Evolutionary conservation across 2,113 vertebrate species (phyloP).

Genomic region (Callocephalon fimbriatum): DNA sequence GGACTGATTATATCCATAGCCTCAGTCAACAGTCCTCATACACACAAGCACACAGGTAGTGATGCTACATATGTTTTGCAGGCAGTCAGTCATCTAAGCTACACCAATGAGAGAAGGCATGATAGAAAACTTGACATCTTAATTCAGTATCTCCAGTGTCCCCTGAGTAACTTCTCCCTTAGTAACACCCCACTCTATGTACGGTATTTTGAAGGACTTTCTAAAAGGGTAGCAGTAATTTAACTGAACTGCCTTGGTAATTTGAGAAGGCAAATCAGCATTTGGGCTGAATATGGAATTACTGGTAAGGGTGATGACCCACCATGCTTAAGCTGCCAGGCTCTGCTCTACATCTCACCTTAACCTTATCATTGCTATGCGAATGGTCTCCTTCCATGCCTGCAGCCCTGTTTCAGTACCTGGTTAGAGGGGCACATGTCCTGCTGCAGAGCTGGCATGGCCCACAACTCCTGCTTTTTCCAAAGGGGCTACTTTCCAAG

Average conservation of each 20-base stretch:
- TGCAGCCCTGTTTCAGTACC: not conserved
- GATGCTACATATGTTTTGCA: accelerated
- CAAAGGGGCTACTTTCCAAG: not conserved
- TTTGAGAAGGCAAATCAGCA: not conserved
- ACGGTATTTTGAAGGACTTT: not conserved
- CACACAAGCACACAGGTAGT: not conserved
- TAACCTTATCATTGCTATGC: accelerated
- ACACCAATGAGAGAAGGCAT: not conserved
- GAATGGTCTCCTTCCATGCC: not conserved
- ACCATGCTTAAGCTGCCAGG: not conserved
- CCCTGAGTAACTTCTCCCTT: not conserved
- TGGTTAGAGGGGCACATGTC: not conserved
- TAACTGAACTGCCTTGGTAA: not conserved
- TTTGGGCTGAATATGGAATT: not conserved
- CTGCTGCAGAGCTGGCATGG: not conserved
- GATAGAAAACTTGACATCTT: not conserved
- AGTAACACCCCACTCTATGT: not conserved
- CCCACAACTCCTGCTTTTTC: not conserved
- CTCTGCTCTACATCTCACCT: not conserved
- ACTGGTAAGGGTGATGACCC: not conserved
- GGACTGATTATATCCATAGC: not conserved
- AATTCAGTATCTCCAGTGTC: not conserved
- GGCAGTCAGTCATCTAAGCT: not conserved
- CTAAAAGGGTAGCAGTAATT: not conserved
- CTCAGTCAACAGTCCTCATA: accelerated